These are phyloP conservation scores for Cygnus olor DNA, from an alignment of 2,797 vertebrate genomes.

Conservation along the genomic window DNA sequence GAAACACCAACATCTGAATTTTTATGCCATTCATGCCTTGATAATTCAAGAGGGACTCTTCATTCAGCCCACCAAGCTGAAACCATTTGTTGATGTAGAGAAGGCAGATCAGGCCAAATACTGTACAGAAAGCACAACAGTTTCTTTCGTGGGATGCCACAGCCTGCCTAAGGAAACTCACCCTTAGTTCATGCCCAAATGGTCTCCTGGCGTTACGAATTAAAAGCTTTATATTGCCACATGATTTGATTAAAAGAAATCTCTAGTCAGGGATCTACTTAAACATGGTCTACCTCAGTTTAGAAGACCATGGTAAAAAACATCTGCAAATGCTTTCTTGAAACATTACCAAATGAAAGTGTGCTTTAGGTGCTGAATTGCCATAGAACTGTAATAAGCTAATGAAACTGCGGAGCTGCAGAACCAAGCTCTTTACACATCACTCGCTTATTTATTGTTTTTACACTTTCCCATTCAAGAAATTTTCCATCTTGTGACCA, in stretches of 20 bases:
- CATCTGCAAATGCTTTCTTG: not conserved
- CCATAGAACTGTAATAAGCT: not conserved
- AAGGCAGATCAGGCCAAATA: not conserved
- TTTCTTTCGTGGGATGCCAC: not conserved
- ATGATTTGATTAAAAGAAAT: not conserved
- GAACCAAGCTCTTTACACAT: not conserved
- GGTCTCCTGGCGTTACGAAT: not conserved
- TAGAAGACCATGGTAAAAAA: not conserved
- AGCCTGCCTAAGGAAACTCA: not conserved
- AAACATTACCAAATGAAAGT: not conserved
- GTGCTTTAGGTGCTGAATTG: not conserved
- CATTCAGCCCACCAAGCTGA: not conserved
- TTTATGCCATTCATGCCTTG: not conserved
- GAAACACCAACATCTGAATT: not conserved
- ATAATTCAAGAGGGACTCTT: not conserved
- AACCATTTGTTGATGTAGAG: not conserved
- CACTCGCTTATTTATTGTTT: constrained; percentile 3
- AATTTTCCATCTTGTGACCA: not conserved
- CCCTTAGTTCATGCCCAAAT: not conserved
- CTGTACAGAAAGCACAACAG: not conserved
- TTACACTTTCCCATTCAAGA: not conserved
- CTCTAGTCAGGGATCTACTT: not conserved
- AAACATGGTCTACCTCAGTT: not conserved
- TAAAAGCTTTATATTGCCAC: constrained; percentile 20
- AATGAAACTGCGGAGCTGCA: constrained; percentile 13